A percentile compares a stretch with the other conserved stretches of the same genome.
phyloP scores from a whole-genome alignment of 2,113 vertebrate genomes.

The Oryzias woworae region DNA sequence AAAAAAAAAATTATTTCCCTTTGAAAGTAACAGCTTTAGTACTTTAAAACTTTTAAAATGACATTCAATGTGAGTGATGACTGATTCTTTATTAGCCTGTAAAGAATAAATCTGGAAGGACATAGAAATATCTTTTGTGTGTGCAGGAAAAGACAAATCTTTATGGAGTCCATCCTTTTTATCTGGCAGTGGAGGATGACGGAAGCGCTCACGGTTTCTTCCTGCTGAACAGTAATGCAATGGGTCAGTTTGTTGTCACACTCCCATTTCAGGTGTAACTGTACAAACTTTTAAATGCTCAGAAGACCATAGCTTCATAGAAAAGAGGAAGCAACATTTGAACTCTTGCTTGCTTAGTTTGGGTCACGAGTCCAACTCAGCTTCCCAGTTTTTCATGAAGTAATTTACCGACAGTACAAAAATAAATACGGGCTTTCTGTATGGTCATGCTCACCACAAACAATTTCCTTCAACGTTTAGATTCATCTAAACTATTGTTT shows the following conservation, averaged over 20 bases:
- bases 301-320: background rate
- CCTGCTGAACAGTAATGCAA: slow-evolving; percentile 89
- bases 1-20: no score
- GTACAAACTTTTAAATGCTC: background rate
- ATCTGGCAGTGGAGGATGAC: slow-evolving; percentile 82
- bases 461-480: background rate
- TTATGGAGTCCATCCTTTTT: slow-evolving; percentile 89
- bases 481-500: background rate
- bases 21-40: no score
- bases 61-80: no score
- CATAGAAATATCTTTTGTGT: background rate
- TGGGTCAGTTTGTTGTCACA: slow-evolving; percentile 64
- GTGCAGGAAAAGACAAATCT: slow-evolving; percentile 83
- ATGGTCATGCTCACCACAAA: background rate
- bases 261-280: background rate
- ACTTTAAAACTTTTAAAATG: no score
- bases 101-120: background rate
- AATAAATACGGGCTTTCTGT: background rate
- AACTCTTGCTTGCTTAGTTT: background rate
- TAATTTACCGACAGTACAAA: background rate
- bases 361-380: background rate
- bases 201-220: slow-evolving; percentile 86
- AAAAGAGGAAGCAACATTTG: slow-evolving; percentile 27
- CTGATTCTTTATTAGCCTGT: background rate
- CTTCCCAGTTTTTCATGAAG: background rate